phyloP scores from a whole-genome alignment of 2,113 vertebrate species.

The Plecotus auritus region DNA sequence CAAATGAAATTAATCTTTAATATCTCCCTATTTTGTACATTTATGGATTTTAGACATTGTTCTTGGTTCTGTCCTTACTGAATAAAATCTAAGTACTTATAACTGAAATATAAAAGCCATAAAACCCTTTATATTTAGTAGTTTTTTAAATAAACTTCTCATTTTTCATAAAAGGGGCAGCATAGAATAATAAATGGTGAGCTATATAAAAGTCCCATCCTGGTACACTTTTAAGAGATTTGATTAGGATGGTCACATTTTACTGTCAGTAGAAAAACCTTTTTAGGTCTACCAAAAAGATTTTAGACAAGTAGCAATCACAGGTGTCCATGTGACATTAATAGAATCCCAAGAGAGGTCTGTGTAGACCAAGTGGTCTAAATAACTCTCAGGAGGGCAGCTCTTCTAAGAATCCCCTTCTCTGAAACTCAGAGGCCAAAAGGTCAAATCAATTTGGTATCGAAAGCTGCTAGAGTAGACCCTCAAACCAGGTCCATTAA shows the following conservation, averaged over 20 bases:
- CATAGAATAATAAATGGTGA: background rate
- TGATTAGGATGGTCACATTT: background rate
- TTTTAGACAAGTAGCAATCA: background rate
- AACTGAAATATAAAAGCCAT: background rate
- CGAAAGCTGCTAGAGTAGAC: background rate
- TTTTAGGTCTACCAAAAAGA: background rate
- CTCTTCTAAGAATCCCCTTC: background rate
- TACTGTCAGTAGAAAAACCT: background rate
- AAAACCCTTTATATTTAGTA: background rate
- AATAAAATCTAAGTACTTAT: conserved; percentile 37
- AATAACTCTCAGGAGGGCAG: background rate
- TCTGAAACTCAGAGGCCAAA: background rate
- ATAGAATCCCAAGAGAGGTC: background rate
- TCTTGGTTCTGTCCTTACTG: background rate
- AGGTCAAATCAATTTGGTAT: background rate
- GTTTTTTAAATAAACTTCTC: conserved; percentile 1
- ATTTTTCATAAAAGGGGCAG: background rate
- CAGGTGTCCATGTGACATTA: background rate
- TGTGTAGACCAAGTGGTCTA: background rate
- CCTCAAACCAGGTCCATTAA: background rate
- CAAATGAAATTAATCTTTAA: conserved; percentile 9
- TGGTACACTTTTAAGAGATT: conserved; percentile 30
- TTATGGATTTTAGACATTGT: background rate
- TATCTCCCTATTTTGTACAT: background rate
- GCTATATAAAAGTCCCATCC: background rate